Conservation (phyloP, 2,797 vertebrate genomes). For the Betta splendens region DNA sequence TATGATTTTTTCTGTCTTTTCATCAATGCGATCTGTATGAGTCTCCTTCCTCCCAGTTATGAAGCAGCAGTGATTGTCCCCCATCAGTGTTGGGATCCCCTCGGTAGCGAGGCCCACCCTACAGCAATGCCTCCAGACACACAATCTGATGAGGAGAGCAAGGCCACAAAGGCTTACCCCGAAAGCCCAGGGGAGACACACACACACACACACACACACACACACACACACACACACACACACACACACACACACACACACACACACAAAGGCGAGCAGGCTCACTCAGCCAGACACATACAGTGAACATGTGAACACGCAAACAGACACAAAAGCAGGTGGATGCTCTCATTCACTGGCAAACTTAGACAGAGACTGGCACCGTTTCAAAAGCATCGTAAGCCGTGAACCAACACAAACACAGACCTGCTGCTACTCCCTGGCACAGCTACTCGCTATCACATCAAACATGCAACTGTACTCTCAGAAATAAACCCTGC, state of each 20-base stretch:
- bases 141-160: slow-evolving; percentile 78
- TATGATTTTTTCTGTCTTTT: slow-evolving; percentile 51
- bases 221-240: slow-evolving; percentile 24
- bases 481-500: slow-evolving; percentile 58
- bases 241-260: slow-evolving; percentile 27
- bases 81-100: slow-evolving; percentile 76
- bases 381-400: slow-evolving; percentile 61
- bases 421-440: slow-evolving; percentile 58
- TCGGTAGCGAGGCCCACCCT: slow-evolving; percentile 80
- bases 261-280: slow-evolving; percentile 36
- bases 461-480: slow-evolving; percentile 56
- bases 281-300: slow-evolving; percentile 55
- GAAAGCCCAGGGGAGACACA: slow-evolving; percentile 68
- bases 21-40: slow-evolving; percentile 46
- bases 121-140: slow-evolving; percentile 81
- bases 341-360: slow-evolving; percentile 50
- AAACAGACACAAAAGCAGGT: slow-evolving; percentile 61
- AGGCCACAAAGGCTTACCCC: slow-evolving; percentile 76
- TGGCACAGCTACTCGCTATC: slow-evolving; percentile 57
- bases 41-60: slow-evolving; percentile 76
- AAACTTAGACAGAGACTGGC: slow-evolving; percentile 60
- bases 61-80: slow-evolving; percentile 78
- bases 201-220: slow-evolving; percentile 23
- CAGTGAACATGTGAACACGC: slow-evolving; percentile 52
- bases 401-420: slow-evolving; percentile 58